These are phyloP conservation scores for Carpatolechia fugitivella DNA, from an alignment of 2,888 invertebrate genomes.

Conservation along the genomic window DNA sequence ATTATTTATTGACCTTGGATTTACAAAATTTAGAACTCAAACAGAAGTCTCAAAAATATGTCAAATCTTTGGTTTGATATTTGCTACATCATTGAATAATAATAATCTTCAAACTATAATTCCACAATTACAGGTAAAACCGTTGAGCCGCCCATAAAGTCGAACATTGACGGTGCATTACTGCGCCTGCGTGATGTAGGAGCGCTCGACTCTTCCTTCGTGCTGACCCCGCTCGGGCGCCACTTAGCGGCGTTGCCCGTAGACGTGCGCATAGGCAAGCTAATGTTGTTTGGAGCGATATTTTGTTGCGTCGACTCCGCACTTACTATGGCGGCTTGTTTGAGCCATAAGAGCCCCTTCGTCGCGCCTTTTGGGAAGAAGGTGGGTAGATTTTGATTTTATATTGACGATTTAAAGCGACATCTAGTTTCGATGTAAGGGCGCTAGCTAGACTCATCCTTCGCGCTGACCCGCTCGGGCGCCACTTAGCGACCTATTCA, in stretches of 20 bases:
- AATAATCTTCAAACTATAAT: too few species aligned
- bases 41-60: too few species aligned
- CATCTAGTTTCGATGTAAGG: slow-evolving; percentile 78
- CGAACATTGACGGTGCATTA: slow-evolving; percentile 84
- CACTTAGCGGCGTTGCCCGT: slow-evolving; percentile 94
- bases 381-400: slow-evolving; percentile 34
- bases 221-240: slow-evolving; percentile 90
- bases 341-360: slow-evolving; percentile 90
- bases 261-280: slow-evolving; percentile 94
- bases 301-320: slow-evolving; percentile 96
- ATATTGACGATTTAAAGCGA: background rate
- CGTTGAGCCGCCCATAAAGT: slow-evolving; percentile 85
- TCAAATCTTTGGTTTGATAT: too few species aligned
- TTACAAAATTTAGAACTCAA: too few species aligned
- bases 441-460: slow-evolving; percentile 85
- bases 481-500: slow-evolving; percentile 91
- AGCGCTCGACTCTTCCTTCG: slow-evolving; percentile 86
- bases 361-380: slow-evolving; percentile 86
- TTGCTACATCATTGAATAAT: too few species aligned
- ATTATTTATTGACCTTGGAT: too few species aligned
- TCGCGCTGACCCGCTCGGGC: slow-evolving; percentile 91
- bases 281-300: slow-evolving; percentile 94
- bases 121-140: slow-evolving; percentile 81
- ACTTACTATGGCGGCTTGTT: slow-evolving; percentile 91
- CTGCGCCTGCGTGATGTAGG: slow-evolving; percentile 86